Base-by-base conservation (phyloP, 2,888 invertebrate genomes). In the Lasioglossum figueresi region DNA sequence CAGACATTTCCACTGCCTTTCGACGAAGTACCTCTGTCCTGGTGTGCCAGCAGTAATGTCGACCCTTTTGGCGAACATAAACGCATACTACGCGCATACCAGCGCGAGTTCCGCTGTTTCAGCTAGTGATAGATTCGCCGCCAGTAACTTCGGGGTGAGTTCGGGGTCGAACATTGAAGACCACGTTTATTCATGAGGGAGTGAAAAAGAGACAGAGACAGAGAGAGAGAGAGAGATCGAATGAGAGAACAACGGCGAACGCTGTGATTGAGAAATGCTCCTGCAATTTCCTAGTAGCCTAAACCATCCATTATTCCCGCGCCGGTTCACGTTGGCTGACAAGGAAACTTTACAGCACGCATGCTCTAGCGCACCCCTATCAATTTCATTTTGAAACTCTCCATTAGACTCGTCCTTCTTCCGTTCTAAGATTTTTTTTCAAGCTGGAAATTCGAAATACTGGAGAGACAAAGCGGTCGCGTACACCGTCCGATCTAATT, bases 1-100 rank as follows among this genome's bases (percentile, higher is more conserved):
- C 96, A 98, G 98, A 74, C 99, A 99, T 95, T 99, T 99, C 95
- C 99, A 99, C 96, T 99, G 99, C 95, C 97, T 99, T 87, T 99
- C 99, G 79, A 99, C 99, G 79, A 99, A 99, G 96, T 99, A 99
- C 95, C 97, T 99, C 91, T 99, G 99, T 95, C 98, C 99, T n/a
- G 99, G 99, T 84, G 99, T 99, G 16, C 99, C 99, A 23, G 99
- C 99, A 19, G 99, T 99, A 56, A 99, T 99, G 99, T 99, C 99
- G 90, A 99, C 99, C 74, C 96, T 99, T 4, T 96, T 99, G 91
- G 99, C 99, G 77, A 99, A 99, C 95, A 99, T 99, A 94, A 99
- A 99, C 95, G 99, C 99, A 88, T 99, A 99, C 96, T 99, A 99
- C 96, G 99, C 99, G 92, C 99, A 99, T 94, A 99, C 99, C 0